Base-by-base conservation (phyloP, 2,888 invertebrate genomes). In the Stictocephala bisonia region DNA sequence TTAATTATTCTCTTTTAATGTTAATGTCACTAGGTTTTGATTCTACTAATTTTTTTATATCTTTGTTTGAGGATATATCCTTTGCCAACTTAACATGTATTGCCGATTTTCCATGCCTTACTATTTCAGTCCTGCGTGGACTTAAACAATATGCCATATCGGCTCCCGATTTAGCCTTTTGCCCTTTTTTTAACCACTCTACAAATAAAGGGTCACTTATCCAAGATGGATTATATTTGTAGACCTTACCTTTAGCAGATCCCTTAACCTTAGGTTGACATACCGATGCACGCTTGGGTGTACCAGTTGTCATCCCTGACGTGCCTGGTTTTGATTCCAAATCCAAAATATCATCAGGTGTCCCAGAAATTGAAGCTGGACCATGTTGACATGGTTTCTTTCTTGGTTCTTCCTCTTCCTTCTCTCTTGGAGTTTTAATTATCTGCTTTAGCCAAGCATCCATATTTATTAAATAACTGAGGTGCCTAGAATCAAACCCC, bases 1-100 rank as follows among this genome's bases (percentile, higher is more conserved):
- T 64, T 4, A 50, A 44, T 29, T 31, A 20, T 29, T 26, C 60
- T n/a, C 29, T 31, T 60, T 31, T 60, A 29, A 29, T 60, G 44
- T 15, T 44, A 6, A 15, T 22, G 13, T 24, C 40, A 41, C 20
- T 41, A 35, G 26, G 41, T 35, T 11, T 41, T 24, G 35, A 53
- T 31, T 69, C 53, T 18, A 44, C 44, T 18, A 44, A 15, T 3
- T n/a, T 15, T 18, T 3, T 44, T 44, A 44, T 44, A 15, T 44
- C 44, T 44, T 18, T 44, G n/a, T 44, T n/a, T n/a, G 15, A 44
- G 18, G 44, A 44, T 3, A 44, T 44, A 3, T 44, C 11, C 18
- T n/a, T 18, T n/a, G 44, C n/a, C 18, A 44, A 11, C 18, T 44
- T 3, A 15, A 44, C 44, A 44, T 44, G 44, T 13, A n/a, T 44